phyloP scores from a whole-genome alignment of 2,888 invertebrate genomes.

The Lypha dubia region DNA sequence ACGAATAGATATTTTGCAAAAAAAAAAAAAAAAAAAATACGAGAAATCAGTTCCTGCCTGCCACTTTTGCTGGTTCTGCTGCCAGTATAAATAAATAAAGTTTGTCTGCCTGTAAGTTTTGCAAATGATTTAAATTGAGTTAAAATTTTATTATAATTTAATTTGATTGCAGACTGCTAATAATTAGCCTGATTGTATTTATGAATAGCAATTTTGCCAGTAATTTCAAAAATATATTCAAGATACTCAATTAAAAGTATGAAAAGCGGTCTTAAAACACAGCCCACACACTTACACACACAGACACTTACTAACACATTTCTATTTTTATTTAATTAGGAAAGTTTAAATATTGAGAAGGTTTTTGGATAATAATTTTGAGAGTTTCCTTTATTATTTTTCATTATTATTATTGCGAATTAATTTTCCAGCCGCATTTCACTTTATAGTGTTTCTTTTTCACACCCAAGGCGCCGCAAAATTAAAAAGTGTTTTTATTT shows the following conservation, averaged over 20 bases:
- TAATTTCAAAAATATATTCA: not conserved
- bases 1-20: no score
- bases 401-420: not conserved
- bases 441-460: not conserved
- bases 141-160: conserved; percentile 65
- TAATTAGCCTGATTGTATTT: conserved; percentile 57
- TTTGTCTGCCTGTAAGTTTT: conserved; percentile 6
- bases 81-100: conserved; percentile 31
- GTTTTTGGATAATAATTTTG: not conserved
- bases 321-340: not conserved
- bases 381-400: not conserved
- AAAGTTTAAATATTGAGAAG: not conserved
- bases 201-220: conserved; percentile 2
- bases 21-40: no score
- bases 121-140: conserved; percentile 63
- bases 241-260: not conserved
- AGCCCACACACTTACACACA: no score
- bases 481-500: not conserved
- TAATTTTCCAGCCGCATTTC: not conserved
- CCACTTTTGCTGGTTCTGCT: not conserved
- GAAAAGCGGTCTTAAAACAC: not conserved
- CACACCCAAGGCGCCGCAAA: not conserved
- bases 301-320: no score
- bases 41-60: not conserved
- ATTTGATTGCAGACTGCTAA: conserved; percentile 53